Percentiles rank a stretch among this genome's conserved stretches.
Evolutionary conservation across 2,888 invertebrate genomes (phyloP).

Genomic region (Melanargia galathea): DNA sequence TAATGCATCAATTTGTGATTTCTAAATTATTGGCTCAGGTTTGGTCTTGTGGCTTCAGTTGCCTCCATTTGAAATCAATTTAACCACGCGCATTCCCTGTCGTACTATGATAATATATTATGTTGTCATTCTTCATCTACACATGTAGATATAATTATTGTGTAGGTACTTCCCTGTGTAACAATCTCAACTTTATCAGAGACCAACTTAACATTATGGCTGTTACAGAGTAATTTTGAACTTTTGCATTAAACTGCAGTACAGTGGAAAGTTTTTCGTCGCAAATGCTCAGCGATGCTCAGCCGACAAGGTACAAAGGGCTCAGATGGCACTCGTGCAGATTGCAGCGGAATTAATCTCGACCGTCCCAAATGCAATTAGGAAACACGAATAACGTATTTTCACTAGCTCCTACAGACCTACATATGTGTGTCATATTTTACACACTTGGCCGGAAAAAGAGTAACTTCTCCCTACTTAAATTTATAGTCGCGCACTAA

Average conservation of each 20-base stretch:
- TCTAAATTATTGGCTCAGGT: no score
- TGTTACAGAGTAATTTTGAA: constrained; percentile 3
- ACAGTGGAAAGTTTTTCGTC: constrained; percentile 11
- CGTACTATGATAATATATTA: no score
- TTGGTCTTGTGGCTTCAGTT: no score
- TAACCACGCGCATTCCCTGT: no score
- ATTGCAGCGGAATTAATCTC: constrained; percentile 14
- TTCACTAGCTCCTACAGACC: not conserved
- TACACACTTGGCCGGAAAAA: not conserved
- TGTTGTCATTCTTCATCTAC: no score
- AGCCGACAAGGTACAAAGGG: constrained; percentile 7
- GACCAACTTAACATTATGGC: not conserved
- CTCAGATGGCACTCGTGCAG: constrained; percentile 1
- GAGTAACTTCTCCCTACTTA: no score
- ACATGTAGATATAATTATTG: no score
- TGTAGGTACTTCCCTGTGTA: no score
- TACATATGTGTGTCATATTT: not conserved
- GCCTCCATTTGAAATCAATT: no score
- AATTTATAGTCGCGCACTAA: no score
- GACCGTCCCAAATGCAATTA: constrained; percentile 11
- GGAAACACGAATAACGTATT: constrained; percentile 11
- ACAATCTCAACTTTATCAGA: not conserved
- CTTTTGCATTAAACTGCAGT: not conserved
- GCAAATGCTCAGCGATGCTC: constrained; percentile 1
- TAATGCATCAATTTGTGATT: no score